Evolutionary conservation across 2,113 vertebrate genomes (phyloP).

Genomic region (Calonectris borealis): DNA sequence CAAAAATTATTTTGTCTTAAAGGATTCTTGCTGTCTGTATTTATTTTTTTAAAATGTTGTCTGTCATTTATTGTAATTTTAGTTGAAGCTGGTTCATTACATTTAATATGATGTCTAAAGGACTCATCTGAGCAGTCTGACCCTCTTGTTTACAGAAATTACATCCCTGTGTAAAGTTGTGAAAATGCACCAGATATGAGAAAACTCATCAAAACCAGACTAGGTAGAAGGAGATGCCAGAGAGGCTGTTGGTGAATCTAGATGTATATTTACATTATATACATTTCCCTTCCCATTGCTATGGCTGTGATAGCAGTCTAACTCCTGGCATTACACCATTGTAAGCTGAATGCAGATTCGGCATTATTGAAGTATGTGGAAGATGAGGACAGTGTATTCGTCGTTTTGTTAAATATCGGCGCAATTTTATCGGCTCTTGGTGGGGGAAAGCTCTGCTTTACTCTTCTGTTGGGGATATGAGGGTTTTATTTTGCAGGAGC

Average conservation of each 20-base stretch:
- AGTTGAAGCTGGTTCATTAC: neutral
- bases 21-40: neutral
- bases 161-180: neutral
- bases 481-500: neutral
- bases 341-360: neutral
- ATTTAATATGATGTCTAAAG: neutral
- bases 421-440: neutral
- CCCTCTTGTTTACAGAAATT: neutral
- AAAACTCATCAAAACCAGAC: neutral
- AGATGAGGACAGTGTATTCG: neutral
- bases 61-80: neutral
- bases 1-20: neutral
- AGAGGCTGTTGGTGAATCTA: neutral
- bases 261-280: neutral
- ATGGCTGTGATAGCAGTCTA: neutral
- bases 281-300: neutral
- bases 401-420: neutral
- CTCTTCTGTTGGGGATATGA: neutral
- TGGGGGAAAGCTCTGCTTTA: neutral
- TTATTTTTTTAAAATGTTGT: neutral
- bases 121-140: neutral
- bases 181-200: neutral
- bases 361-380: fast-evolving
- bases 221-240: neutral
- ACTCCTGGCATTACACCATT: neutral